Evolutionary conservation across 1,140 invertebrate genomes (phyloP).

Genomic region (Chelonus insularis): DNA sequence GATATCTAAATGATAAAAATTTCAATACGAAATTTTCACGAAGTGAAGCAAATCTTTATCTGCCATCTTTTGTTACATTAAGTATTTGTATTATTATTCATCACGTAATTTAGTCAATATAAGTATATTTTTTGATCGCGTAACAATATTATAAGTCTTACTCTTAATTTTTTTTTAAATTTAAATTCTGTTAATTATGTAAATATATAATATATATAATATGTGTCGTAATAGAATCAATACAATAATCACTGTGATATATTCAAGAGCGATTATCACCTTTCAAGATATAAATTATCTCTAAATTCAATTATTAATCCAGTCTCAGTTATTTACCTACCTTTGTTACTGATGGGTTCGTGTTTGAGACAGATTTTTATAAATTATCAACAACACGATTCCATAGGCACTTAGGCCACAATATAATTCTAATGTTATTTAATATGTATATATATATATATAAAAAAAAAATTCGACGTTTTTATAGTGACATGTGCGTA

Average conservation of each 20-base stretch:
- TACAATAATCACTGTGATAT: constrained; percentile 1
- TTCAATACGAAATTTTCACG: constrained; percentile 18
- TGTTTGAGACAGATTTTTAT: not conserved
- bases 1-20: constrained; percentile 72
- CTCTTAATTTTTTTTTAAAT: constrained; percentile 30
- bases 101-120: constrained; percentile 28
- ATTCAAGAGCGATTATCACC: constrained; percentile 20
- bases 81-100: constrained; percentile 5
- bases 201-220: constrained; percentile 32
- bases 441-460: too few relatives aligned
- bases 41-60: constrained; percentile 11
- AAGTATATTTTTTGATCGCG: constrained; percentile 45
- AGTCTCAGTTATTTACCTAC: not conserved
- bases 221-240: constrained; percentile 18
- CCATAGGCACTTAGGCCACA: constrained; percentile 19
- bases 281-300: not conserved
- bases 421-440: too few relatives aligned
- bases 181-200: constrained; percentile 30
- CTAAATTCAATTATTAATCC: not conserved
- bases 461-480: too few relatives aligned
- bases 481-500: too few relatives aligned
- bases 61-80: constrained; percentile 5
- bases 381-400: constrained; percentile 8
- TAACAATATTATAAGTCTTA: constrained; percentile 45
- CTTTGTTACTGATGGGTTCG: not conserved